These are phyloP conservation scores for Lasioglossum vierecki DNA, from an alignment of 2,888 invertebrate species.

Conservation along the genomic window DNA sequence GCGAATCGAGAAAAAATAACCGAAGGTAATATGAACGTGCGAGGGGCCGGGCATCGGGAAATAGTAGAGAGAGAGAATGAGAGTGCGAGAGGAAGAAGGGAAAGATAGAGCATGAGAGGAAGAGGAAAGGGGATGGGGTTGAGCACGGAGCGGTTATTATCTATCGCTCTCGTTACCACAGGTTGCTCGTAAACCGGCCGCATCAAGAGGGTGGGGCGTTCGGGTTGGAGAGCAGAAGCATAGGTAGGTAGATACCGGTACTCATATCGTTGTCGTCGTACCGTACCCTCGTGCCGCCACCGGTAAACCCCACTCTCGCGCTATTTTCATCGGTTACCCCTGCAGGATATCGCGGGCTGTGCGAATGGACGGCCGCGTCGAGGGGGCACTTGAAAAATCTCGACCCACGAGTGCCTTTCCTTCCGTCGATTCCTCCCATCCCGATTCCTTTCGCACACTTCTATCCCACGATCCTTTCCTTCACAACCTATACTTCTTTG, in stretches of 20 bases:
- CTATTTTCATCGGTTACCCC: conserved; percentile 69
- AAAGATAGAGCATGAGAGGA: conserved; percentile 45
- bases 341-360: conserved; percentile 75
- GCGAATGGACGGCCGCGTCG: conserved; percentile 78
- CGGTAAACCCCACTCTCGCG: conserved; percentile 46
- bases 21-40: conserved; percentile 42
- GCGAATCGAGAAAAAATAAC: conserved; percentile 44
- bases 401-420: conserved; percentile 63
- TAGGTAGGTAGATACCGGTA: conserved; percentile 78
- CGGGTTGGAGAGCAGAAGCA: conserved; percentile 74
- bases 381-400: conserved; percentile 78
- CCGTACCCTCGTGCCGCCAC: conserved; percentile 65
- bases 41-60: conserved; percentile 24
- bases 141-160: conserved; percentile 83
- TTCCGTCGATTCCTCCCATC: conserved; percentile 48
- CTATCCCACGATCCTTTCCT: background rate
- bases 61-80: background rate
- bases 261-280: conserved; percentile 76
- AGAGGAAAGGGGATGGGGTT: conserved; percentile 68
- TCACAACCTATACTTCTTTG: background rate
- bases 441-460: conserved; percentile 34
- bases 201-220: conserved; percentile 80
- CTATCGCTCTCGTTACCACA: conserved; percentile 85
- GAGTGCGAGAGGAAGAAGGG: conserved; percentile 20
- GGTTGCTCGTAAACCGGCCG: conserved; percentile 84